phyloP scores from a whole-genome alignment of 2,888 invertebrate genomes.

The Lasioglossum figueresi region DNA sequence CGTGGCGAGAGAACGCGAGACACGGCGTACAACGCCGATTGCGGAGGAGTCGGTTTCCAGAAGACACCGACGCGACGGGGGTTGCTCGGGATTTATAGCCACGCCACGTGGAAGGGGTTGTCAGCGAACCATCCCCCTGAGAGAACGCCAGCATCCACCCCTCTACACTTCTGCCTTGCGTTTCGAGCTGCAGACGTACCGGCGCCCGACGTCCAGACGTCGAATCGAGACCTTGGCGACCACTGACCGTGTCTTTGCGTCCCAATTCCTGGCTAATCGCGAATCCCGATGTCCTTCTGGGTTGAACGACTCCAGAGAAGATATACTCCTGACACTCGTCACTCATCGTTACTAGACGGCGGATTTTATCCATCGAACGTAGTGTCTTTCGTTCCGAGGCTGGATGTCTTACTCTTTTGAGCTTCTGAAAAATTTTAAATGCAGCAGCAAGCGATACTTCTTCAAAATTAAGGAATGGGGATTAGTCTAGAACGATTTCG shows the following conservation, averaged over 20 bases:
- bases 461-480: background rate
- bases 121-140: background rate
- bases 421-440: too few species aligned
- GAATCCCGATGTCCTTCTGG: background rate
- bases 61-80: background rate
- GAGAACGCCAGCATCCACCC: background rate
- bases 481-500: background rate
- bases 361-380: background rate
- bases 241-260: slow-evolving; percentile 57
- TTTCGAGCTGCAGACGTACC: slow-evolving; percentile 67
- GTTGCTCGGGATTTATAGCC: slow-evolving; percentile 21
- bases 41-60: slow-evolving; percentile 2
- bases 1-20: slow-evolving; percentile 29
- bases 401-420: too few species aligned
- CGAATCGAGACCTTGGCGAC: slow-evolving; percentile 73
- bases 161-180: background rate
- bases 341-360: background rate
- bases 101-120: slow-evolving; percentile 21
- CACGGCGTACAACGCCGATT: background rate
- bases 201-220: slow-evolving; percentile 73
- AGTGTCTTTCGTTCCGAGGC: too few species aligned
- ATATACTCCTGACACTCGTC: background rate
- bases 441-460: too few species aligned
- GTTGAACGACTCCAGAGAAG: background rate
- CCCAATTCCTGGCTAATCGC: background rate